Percentiles rank a stretch among this genome's conserved stretches.
These are phyloP conservation scores for Carassius carassius DNA, from an alignment of 2,113 vertebrate species.

Conservation along the genomic window DNA sequence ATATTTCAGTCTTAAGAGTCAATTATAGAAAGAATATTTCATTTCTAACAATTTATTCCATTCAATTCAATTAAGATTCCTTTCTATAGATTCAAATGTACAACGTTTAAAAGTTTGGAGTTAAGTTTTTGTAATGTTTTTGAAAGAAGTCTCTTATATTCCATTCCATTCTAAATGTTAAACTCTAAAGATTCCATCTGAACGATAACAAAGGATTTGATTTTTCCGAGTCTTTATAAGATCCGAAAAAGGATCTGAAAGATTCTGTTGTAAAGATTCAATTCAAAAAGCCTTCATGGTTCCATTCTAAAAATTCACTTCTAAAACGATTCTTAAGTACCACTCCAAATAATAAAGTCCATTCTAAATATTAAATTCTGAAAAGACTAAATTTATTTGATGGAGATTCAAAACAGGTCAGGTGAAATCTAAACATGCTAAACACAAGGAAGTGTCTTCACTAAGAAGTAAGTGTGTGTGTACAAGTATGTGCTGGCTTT, in stretches of 20 bases:
- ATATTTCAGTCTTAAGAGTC: not conserved
- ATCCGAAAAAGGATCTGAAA: not conserved
- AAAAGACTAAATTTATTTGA: not conserved
- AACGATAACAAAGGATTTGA: not conserved
- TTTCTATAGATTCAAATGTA: not conserved
- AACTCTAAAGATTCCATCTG: not conserved
- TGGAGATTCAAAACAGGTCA: not conserved
- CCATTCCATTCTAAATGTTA: not conserved
- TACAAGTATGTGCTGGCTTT: conserved; percentile 17
- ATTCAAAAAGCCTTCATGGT: not conserved
- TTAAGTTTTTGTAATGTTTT: too few species aligned
- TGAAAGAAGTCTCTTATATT: too few species aligned
- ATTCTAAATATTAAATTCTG: not conserved
- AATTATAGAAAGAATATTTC: not conserved
- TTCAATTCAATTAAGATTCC: not conserved
- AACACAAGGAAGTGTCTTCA: not conserved
- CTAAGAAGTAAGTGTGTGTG: not conserved
- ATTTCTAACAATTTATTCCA: not conserved
- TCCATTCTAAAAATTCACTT: not conserved
- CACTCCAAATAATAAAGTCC: not conserved
- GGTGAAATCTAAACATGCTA: not conserved
- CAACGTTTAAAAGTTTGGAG: not conserved
- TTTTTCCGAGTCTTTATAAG: not conserved
- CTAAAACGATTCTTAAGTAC: not conserved
- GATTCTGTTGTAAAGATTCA: not conserved